These are phyloP conservation scores for Athalia rosae DNA, from an alignment of 2,888 invertebrate genomes.

Conservation along the genomic window DNA sequence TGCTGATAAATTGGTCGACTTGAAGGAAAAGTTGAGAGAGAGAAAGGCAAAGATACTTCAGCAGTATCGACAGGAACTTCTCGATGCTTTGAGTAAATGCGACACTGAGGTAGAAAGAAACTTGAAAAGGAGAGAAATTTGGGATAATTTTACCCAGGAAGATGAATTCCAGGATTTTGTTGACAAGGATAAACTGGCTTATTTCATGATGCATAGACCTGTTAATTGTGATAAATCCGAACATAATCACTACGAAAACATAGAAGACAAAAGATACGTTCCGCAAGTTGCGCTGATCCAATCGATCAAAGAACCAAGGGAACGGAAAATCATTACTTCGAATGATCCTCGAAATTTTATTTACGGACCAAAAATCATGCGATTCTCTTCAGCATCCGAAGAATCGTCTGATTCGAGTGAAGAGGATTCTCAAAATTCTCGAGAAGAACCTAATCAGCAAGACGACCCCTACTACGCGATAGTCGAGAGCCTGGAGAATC, in stretches of 20 bases:
- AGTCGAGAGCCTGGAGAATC: slow-evolving; percentile 53
- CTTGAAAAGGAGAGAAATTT: slow-evolving; percentile 52
- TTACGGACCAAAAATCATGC: slow-evolving; percentile 33
- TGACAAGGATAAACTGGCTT: slow-evolving; percentile 52
- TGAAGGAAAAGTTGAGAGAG: slow-evolving; percentile 54
- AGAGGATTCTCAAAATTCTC: background rate
- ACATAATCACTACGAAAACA: background rate
- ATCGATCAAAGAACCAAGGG: slow-evolving; percentile 42
- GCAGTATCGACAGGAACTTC: slow-evolving; percentile 54
- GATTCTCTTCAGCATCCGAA: background rate
- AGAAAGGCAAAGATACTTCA: slow-evolving; percentile 55
- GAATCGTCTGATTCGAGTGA: background rate
- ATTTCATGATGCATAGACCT: slow-evolving; percentile 50
- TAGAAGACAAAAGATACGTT: slow-evolving; percentile 42
- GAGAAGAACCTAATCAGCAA: too few relatives aligned
- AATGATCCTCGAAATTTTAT: slow-evolving; percentile 7
- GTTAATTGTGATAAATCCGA: slow-evolving; percentile 33
- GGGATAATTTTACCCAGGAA: slow-evolving; percentile 48
- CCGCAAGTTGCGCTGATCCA: slow-evolving; percentile 51
- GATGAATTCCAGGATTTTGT: slow-evolving; percentile 50
- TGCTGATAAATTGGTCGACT: slow-evolving; percentile 52
- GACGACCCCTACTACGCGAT: slow-evolving; percentile 51
- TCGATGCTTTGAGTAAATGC: slow-evolving; percentile 49
- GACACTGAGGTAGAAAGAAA: slow-evolving; percentile 47
- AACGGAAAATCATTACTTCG: slow-evolving; percentile 40